These are phyloP conservation scores for Girardinus metallicus DNA, from an alignment of 2,797 vertebrate genomes.

Conservation along the genomic window DNA sequence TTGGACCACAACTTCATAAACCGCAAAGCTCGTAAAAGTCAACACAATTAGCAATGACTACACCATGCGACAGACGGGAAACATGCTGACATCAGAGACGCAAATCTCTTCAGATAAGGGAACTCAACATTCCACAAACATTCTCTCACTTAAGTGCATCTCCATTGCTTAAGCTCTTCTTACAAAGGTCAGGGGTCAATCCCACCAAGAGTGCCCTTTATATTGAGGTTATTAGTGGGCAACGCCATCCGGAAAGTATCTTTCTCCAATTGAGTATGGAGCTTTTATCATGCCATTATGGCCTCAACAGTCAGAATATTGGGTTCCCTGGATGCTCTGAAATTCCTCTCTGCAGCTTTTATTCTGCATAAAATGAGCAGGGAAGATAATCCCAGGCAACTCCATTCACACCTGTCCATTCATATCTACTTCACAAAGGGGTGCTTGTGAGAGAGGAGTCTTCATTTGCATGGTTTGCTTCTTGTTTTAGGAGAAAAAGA, in stretches of 20 bases:
- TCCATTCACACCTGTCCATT: constrained; percentile 72
- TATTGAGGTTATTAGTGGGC: constrained; percentile 37
- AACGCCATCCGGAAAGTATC: constrained; percentile 47
- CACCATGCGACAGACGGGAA: constrained; percentile 21
- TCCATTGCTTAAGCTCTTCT: constrained; percentile 41
- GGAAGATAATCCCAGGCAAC: constrained; percentile 58
- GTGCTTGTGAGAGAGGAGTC: constrained; percentile 38
- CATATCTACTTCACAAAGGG: constrained; percentile 63
- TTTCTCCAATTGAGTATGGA: constrained; percentile 42
- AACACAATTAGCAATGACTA: constrained; percentile 40
- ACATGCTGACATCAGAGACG: constrained; percentile 24
- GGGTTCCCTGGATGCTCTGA: constrained; percentile 61
- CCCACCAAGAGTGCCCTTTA: constrained; percentile 29
- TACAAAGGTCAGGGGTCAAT: constrained; percentile 55
- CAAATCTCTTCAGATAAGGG: constrained; percentile 20
- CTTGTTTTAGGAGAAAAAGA: constrained; percentile 13
- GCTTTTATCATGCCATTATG: constrained; percentile 64
- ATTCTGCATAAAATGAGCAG: constrained; percentile 37
- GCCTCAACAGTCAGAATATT: constrained; percentile 56
- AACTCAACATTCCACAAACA: background rate
- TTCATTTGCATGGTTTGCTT: constrained; percentile 53
- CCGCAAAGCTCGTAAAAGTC: constrained; percentile 40
- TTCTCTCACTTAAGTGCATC: constrained; percentile 39
- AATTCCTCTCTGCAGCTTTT: constrained; percentile 60
- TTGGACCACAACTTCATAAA: constrained; percentile 47